Percentiles rank a stretch among this genome's conserved stretches.
Evolutionary conservation across 2,113 vertebrate species (phyloP).

Genomic region (Cryptotis parvus): DNA sequence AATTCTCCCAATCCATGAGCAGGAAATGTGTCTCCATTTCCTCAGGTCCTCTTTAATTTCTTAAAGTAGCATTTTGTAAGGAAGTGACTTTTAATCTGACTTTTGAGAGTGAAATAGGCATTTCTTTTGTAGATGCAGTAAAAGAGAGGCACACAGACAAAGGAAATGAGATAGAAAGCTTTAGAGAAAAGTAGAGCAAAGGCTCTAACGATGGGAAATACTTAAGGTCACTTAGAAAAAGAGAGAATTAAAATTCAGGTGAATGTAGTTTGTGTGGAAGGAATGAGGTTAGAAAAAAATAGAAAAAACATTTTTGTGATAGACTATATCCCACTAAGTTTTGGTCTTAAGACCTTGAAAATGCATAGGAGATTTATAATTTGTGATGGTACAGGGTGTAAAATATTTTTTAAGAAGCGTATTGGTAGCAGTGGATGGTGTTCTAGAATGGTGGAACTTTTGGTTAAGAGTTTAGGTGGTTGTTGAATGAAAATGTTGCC

Average conservation of each 20-base stretch:
- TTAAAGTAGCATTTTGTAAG: no score
- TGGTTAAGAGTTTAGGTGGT: background rate
- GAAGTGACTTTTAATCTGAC: no score
- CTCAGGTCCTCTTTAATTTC: no score
- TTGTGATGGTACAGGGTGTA: background rate
- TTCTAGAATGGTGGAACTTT: background rate
- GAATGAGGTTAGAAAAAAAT: no score
- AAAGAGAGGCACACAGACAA: background rate
- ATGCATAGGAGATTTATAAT: constrained; percentile 12
- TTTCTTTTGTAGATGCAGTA: background rate
- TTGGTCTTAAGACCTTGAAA: background rate
- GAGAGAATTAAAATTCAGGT: background rate
- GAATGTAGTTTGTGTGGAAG: no score
- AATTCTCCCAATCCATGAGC: no score
- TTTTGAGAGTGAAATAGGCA: no score
- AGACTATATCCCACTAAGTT: no score
- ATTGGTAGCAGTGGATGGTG: background rate
- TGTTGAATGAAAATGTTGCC: background rate
- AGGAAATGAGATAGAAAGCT: background rate
- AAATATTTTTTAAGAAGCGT: background rate
- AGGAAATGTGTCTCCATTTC: no score
- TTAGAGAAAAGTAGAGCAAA: background rate
- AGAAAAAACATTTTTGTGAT: no score
- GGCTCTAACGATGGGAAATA: background rate
- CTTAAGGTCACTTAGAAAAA: background rate